These are phyloP conservation scores for Zaprionus davidi DNA, from an alignment of 1,140 invertebrate genomes.

Conservation along the genomic window DNA sequence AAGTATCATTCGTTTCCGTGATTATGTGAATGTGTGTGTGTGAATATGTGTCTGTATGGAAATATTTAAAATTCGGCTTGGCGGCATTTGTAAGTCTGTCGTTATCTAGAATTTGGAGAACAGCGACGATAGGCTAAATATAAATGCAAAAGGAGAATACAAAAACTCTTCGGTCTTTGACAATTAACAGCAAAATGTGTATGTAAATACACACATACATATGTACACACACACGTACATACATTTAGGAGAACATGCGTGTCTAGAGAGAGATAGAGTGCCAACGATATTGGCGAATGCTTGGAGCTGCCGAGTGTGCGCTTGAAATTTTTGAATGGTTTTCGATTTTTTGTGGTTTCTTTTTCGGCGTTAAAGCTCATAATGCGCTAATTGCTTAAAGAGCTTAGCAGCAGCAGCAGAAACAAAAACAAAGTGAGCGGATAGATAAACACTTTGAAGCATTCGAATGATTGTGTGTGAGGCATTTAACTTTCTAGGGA, in stretches of 20 bases:
- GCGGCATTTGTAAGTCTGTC: constrained; percentile 64
- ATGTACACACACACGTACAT: neutral
- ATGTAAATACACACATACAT: constrained; percentile 1
- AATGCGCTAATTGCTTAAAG: constrained; percentile 64
- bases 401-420: constrained; percentile 41
- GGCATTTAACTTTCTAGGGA: constrained; percentile 72
- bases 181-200: constrained; percentile 40
- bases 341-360: constrained; percentile 20
- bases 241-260: neutral
- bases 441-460: constrained; percentile 38
- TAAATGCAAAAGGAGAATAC: constrained; percentile 48
- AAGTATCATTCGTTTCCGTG: neutral
- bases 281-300: constrained; percentile 8
- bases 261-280: neutral
- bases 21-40: neutral
- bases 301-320: constrained; percentile 34
- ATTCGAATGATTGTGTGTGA: constrained; percentile 37
- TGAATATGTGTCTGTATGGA: constrained; percentile 14
- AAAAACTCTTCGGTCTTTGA: constrained; percentile 49
- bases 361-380: constrained; percentile 34
- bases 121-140: constrained; percentile 55
- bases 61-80: constrained; percentile 56
- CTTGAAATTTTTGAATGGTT: constrained; percentile 42
- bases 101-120: constrained; percentile 59
- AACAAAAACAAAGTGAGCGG: constrained; percentile 29